phyloP scores from a whole-genome alignment of 2,113 vertebrate species.

The Ancistrus triradiatus region DNA sequence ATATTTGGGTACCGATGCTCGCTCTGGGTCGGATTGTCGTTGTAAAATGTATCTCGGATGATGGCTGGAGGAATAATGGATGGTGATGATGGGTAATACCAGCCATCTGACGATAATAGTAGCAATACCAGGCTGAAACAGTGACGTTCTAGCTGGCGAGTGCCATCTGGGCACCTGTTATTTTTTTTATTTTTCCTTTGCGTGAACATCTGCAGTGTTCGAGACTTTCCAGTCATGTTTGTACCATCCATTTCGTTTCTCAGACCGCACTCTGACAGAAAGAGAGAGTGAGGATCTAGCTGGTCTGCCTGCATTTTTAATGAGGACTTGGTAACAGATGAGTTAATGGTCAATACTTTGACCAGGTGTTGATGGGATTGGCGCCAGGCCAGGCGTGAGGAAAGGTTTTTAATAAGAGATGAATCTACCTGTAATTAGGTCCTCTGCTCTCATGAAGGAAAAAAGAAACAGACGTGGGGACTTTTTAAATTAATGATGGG shows the following conservation, averaged over 20 bases:
- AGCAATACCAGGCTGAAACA: not conserved
- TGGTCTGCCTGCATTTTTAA: no score
- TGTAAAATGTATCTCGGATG: not conserved
- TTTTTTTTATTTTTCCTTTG: not conserved
- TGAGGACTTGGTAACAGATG: conserved; percentile 28
- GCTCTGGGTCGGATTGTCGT: conserved; percentile 3
- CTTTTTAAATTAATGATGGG: conserved; percentile 36
- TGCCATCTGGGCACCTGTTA: conserved; percentile 1
- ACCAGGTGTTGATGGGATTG: conserved; percentile 30
- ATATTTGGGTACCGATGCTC: conserved; percentile 7
- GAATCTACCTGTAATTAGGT: conserved; percentile 40
- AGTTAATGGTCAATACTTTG: conserved; percentile 29
- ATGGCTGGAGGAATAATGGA: conserved; percentile 2
- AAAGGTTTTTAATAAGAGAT: conserved; percentile 41
- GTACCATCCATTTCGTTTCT: not conserved
- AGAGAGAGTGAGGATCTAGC: no score
- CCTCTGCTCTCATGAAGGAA: conserved; percentile 5
- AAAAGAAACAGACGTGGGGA: conserved; percentile 13
- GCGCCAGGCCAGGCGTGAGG: conserved; percentile 34
- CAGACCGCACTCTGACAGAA: not conserved
- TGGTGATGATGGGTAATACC: conserved; percentile 11
- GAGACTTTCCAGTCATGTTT: conserved; percentile 8
- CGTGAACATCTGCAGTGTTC: conserved; percentile 6
- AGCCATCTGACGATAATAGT: not conserved
- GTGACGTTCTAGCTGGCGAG: not conserved